Percentiles rank a stretch among this genome's conserved stretches.
phyloP scores from a whole-genome alignment of 1,140 invertebrate species.

The Diachasmimorpha longicaudata region DNA sequence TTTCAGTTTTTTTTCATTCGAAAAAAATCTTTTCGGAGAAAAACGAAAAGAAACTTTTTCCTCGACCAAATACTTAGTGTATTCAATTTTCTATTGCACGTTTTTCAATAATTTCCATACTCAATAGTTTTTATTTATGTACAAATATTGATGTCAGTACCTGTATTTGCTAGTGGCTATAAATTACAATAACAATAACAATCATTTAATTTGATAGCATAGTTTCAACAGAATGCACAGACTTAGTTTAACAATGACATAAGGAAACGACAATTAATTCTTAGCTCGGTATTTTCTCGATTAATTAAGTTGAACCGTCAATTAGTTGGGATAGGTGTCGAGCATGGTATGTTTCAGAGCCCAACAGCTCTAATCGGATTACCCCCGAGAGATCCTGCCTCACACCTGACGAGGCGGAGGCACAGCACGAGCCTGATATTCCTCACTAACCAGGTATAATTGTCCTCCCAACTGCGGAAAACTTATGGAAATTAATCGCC shows the following conservation, averaged over 20 bases:
- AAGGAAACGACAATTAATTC: neutral
- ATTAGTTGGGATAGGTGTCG: constrained; percentile 44
- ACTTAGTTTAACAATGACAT: no score
- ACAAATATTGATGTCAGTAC: no score
- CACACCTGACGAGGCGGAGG: constrained; percentile 73
- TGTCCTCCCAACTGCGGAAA: constrained; percentile 33
- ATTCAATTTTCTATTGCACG: no score
- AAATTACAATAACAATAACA: neutral
- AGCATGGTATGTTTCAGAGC: constrained; percentile 66
- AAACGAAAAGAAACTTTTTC: no score
- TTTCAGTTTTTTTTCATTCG: no score
- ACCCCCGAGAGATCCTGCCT: constrained; percentile 60
- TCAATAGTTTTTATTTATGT: no score
- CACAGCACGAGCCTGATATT: constrained; percentile 71
- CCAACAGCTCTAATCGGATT: constrained; percentile 62
- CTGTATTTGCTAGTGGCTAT: neutral
- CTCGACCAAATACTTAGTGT: no score
- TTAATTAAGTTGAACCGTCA: constrained; percentile 13
- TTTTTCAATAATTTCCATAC: no score
- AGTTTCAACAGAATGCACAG: neutral
- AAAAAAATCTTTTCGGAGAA: no score
- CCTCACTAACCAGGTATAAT: constrained; percentile 68
- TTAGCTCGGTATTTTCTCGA: neutral
- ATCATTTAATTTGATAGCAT: neutral
- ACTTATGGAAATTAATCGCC: no score